Base-by-base conservation (phyloP, 2,888 invertebrate genomes). In the Sminthurinus aureus region DNA sequence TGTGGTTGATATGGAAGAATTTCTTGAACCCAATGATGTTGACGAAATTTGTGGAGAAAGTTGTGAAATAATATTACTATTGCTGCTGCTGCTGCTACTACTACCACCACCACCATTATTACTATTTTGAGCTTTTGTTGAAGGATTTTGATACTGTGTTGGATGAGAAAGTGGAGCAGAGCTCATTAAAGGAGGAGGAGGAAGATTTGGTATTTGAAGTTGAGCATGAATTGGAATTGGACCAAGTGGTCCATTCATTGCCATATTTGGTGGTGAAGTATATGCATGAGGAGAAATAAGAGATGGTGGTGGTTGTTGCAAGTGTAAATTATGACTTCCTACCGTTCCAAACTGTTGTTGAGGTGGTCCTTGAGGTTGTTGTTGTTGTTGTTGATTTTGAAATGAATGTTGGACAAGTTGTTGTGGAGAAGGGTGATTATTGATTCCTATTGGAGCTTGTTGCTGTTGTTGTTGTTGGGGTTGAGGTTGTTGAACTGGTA, bases 21-120 rank as follows among this genome's bases (percentile, higher is more conserved):
- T 58, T 58, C 13, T 58, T 18, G 58, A 58, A 58, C 0, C 13
- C 9, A 11, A 0, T 58, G 58, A 58, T 58, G 9, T 74, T 22
- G 83, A 58, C 73, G 85, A 84, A 58, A 85, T 80, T 73, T 84
- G 86, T 81, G 86, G 87, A 76, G 86, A 85, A 9, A 69, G 76
- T n/a, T 69, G 74, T 50, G 82, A 76, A 50, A 58, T 38, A 38
- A 38, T 38, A 38, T 38, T 38, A 38, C 38, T 38, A 38, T 38
- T 38, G 38, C 38, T 38, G 38, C 38, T 38, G 6, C 38, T 38
- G 6, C 6, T 38, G 6, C 38, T 38, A 38, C 38, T 38, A 38
- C 38, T 38, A 38, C 6, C 6, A 6, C 38, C 6, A 24, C 15
- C 74, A 66, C 26, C 66, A 66, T 38, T 38, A 6, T 38, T 38